Evolutionary conservation across 2,888 invertebrate genomes (phyloP), one percentile per base, ranked within the genome.

Genomic region (Rhopalosiphum nymphaeae): DNA sequence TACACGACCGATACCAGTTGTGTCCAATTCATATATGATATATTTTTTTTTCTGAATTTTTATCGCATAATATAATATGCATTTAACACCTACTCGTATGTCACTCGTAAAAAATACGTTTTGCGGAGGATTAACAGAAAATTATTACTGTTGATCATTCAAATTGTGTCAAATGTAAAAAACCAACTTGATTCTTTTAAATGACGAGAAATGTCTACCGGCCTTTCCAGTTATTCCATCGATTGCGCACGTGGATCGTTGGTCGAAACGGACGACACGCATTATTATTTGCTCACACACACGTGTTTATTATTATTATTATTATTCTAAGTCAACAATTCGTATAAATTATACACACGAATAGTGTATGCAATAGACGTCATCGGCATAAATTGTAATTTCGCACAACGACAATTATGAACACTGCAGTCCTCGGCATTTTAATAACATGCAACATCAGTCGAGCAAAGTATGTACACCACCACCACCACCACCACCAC

Each of bases 381-480:
- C 78, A 78, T 78, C 36, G 78, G 78, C 78, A 36, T 78, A 78
- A 78, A 78, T 36, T 78, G 78, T 78, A 78, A 78, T 78, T 78
- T 78, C 36, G 78, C 78, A 78, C 78, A 36, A 78, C 78, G 36
- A 78, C 78, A 78, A 78, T 78, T 78, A 78, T 78, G 78, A 36
- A n/a, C 67, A 78, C 21, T 78, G 36, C 36, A 78, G 78, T 78
- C 9, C 78, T 78, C 78, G 78, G 78, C 78, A 78, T 78, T 78
- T 78, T 78, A 78, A 78, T 78, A 78, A 78, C 36, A 36, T 44
- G n/a, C n/a, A 78, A 78, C 36, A 78, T 36, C 21, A 36, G 78
- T 36, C 36, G 78, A 78, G 36, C 5, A 36, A 78, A 78, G 36
- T 78, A 78, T 78, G 78, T 78, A 46, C 49, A 36, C 67, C n/a